A percentile compares a stretch with the other conserved stretches of the same genome.
phyloP scores from a whole-genome alignment of 2,113 vertebrate species.

The Oreochromis spilurus region DNA sequence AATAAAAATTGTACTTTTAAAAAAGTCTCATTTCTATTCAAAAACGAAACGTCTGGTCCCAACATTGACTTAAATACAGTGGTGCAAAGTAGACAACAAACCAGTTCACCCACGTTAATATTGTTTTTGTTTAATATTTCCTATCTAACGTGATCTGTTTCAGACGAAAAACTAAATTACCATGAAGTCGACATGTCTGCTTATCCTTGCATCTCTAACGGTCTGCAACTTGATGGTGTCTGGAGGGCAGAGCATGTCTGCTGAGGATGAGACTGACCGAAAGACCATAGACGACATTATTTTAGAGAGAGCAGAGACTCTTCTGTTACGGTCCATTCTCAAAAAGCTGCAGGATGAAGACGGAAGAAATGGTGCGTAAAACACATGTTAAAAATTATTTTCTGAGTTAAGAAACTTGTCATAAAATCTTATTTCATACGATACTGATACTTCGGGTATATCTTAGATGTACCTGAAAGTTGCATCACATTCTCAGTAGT shows the following conservation, averaged over 20 bases:
- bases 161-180: constrained; percentile 47
- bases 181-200: constrained; percentile 75
- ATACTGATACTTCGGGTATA: not conserved
- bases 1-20: not conserved
- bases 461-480: not conserved
- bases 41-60: not conserved
- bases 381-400: too few relatives aligned
- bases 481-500: not conserved
- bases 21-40: not conserved
- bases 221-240: constrained; percentile 62
- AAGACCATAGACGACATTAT: constrained; percentile 70
- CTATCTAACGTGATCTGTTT: not conserved
- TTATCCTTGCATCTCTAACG: constrained; percentile 72
- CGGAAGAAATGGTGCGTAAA: constrained; percentile 69
- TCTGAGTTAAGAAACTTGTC: not conserved
- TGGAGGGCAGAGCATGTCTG: constrained; percentile 52
- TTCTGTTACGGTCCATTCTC: constrained; percentile 75
- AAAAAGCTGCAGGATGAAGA: constrained; percentile 73
- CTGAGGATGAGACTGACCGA: constrained; percentile 50
- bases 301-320: constrained; percentile 73
- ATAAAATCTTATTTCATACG: not conserved
- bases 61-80: not conserved
- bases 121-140: not conserved
- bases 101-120: not conserved
- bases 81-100: not conserved